Evolutionary conservation across 2,888 invertebrate species (phyloP).

Genomic region (Aleiodes leptofemur): DNA sequence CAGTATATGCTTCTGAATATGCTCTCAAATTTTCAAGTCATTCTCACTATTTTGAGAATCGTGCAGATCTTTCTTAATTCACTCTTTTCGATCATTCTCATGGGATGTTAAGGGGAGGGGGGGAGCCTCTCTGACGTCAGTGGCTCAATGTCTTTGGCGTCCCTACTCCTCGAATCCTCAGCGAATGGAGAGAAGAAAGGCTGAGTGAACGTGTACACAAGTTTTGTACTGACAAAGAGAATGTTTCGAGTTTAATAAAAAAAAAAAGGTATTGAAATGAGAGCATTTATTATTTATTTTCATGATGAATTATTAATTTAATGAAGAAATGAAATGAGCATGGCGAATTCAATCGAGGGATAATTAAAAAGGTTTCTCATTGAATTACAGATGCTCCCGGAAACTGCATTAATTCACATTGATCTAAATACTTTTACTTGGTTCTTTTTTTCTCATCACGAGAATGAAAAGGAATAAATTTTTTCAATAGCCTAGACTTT

Average conservation of each 20-base stretch:
- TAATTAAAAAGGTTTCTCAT: neutral
- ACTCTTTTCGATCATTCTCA: neutral
- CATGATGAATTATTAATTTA: neutral
- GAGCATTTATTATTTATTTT: no score
- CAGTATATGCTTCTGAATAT: no score
- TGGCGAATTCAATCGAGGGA: neutral
- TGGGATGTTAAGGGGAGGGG: neutral
- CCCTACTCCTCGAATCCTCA: no score
- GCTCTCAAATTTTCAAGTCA: no score
- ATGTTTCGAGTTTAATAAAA: no score
- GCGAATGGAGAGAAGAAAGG: no score
- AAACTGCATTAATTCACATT: no score
- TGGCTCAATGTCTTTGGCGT: neutral
- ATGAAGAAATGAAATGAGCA: neutral
- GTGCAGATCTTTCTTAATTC: no score
- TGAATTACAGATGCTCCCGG: no score
- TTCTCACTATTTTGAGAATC: no score
- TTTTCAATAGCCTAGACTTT: constrained; percentile 49
- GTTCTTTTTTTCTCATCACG: neutral
- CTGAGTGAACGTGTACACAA: constrained; percentile 3
- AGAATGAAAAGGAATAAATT: constrained; percentile 21
- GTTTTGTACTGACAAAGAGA: neutral
- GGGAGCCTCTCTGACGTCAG: neutral
- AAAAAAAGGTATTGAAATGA: no score
- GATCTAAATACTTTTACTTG: no score